phyloP scores from a whole-genome alignment of 1,140 invertebrate species.

The Armadillidium nasatum region DNA sequence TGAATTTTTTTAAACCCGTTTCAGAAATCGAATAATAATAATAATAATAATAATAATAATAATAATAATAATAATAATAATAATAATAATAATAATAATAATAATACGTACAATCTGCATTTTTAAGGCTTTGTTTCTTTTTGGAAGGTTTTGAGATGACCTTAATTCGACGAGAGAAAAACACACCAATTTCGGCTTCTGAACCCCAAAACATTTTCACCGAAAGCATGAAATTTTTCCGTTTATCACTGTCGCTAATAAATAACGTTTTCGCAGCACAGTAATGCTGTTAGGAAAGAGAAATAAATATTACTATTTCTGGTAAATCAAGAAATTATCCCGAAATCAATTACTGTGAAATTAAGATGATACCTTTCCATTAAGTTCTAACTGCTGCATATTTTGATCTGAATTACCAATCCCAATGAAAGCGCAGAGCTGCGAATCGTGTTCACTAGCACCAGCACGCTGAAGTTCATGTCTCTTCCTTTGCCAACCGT shows the following conservation, averaged over 20 bases:
- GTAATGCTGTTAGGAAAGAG: slow-evolving; percentile 69
- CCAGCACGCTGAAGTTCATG: slow-evolving; percentile 81
- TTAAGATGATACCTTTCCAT: slow-evolving; percentile 58
- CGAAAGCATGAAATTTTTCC: slow-evolving; percentile 98
- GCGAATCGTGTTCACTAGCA: slow-evolving; percentile 80
- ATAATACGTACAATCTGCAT: slow-evolving; percentile 75
- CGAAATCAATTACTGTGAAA: no score
- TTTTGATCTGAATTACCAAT: slow-evolving; percentile 98
- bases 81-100: no score
- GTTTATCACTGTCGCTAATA: slow-evolving; percentile 98
- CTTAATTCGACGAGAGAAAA: slow-evolving; percentile 98
- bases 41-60: no score
- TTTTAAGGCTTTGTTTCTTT: slow-evolving; percentile 99
- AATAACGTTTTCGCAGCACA: slow-evolving; percentile 99
- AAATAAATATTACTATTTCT: no score
- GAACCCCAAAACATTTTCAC: slow-evolving; percentile 99
- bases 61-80: no score
- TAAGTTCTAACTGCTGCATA: slow-evolving; percentile 96
- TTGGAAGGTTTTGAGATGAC: slow-evolving; percentile 99
- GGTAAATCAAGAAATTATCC: no score
- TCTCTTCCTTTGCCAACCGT: slow-evolving; percentile 91
- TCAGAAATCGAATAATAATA: no score
- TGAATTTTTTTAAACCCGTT: no score
- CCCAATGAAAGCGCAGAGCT: slow-evolving; percentile 95
- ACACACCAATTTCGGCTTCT: slow-evolving; percentile 96